Conservation (phyloP, 2,113 vertebrate species). For the Mormoops blainvillei region DNA sequence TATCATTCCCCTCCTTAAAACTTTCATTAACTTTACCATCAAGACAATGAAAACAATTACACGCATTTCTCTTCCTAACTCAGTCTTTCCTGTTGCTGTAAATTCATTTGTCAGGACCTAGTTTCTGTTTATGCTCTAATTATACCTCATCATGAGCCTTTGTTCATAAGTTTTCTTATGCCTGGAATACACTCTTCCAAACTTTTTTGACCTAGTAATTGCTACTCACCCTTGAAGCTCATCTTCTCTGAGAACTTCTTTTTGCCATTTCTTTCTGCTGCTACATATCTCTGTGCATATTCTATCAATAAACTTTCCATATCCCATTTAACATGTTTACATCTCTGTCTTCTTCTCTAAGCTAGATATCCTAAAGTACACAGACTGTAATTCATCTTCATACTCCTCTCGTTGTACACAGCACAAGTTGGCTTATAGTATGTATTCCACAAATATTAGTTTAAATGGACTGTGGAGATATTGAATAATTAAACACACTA, state of each 20-base stretch:
- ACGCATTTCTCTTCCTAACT: not conserved
- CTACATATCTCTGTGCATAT: not conserved
- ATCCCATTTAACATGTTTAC: constrained; percentile 12
- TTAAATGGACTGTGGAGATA: not conserved
- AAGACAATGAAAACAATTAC: not conserved
- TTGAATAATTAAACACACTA: constrained; percentile 23
- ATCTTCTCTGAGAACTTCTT: not conserved
- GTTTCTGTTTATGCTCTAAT: not conserved
- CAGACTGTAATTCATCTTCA: not conserved
- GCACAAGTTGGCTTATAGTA: not conserved
- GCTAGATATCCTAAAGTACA: not conserved
- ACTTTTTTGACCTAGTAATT: not conserved
- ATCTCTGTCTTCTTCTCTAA: not conserved
- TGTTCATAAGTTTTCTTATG: not conserved
- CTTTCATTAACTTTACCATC: not conserved
- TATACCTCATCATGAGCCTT: not conserved
- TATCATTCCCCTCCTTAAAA: not conserved
- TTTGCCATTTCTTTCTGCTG: not conserved
- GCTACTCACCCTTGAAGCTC: not conserved
- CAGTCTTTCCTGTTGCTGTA: not conserved
- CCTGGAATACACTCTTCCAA: not conserved
- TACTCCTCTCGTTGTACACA: not conserved
- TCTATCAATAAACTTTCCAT: not conserved
- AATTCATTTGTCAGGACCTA: not conserved
- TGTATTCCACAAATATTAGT: constrained; percentile 18